Conservation (phyloP, 2,888 invertebrate genomes). For the Fabriciana adippe region DNA sequence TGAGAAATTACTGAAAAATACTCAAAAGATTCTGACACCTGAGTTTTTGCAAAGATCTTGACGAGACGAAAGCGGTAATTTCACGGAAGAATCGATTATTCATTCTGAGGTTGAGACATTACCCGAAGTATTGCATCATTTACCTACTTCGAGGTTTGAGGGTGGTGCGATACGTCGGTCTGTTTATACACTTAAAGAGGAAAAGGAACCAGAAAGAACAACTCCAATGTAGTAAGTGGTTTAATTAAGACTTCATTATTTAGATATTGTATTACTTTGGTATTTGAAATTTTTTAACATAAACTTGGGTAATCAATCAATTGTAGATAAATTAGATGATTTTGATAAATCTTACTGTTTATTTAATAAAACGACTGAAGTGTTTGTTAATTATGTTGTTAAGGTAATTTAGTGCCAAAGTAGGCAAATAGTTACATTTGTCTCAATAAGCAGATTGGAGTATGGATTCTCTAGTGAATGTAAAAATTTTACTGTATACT, state of each 20-base stretch:
- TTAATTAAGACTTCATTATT: conserved; percentile 13
- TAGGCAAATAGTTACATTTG: conserved; percentile 29
- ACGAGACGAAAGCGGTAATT: conserved; percentile 72
- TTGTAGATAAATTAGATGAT: conserved; percentile 41
- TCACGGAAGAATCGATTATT: conserved; percentile 71
- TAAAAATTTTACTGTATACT: conserved; percentile 30
- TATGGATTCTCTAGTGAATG: conserved; percentile 28
- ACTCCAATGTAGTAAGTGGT: conserved; percentile 33
- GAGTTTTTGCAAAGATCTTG: conserved; percentile 76
- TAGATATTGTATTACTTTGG: conserved; percentile 11
- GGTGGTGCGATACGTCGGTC: conserved; percentile 69
- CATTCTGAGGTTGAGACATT: conserved; percentile 72
- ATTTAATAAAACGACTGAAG: conserved; percentile 67
- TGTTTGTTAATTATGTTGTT: conserved; percentile 68
- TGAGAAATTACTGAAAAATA: conserved; percentile 67
- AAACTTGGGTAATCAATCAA: conserved; percentile 30
- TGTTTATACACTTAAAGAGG: conserved; percentile 68
- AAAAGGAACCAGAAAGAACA: conserved; percentile 62
- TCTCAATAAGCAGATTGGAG: conserved; percentile 24
- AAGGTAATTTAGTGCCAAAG: conserved; percentile 47
- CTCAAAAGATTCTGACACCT: conserved; percentile 70
- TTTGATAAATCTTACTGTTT: conserved; percentile 38
- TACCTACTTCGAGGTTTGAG: conserved; percentile 63
- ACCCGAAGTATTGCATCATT: conserved; percentile 76
- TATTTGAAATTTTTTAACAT: conserved; percentile 21